These are phyloP conservation scores for Rhagoletis zephyria DNA, from an alignment of 1,140 invertebrate species.

Conservation along the genomic window DNA sequence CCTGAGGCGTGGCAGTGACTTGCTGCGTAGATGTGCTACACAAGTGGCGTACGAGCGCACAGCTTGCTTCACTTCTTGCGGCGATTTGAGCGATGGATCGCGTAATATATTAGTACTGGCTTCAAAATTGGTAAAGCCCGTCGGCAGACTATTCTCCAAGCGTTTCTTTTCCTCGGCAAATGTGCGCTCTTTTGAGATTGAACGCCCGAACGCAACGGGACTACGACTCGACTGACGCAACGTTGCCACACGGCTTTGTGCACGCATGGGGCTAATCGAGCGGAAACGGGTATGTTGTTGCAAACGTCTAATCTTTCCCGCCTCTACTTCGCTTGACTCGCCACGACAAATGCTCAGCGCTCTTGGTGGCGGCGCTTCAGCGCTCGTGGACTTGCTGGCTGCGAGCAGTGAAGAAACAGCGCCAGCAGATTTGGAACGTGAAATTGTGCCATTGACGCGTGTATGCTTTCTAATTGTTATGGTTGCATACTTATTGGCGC, in stretches of 20 bases:
- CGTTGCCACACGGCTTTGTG: slow-evolving; percentile 59
- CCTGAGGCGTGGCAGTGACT: slow-evolving; percentile 63
- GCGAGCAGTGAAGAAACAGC: slow-evolving; percentile 66
- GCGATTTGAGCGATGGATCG: slow-evolving; percentile 76
- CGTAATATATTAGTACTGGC: slow-evolving; percentile 71
- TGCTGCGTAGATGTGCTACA: slow-evolving; percentile 64
- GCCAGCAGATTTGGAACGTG: slow-evolving; percentile 68
- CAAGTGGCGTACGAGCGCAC: slow-evolving; percentile 73
- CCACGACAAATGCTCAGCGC: slow-evolving; percentile 43
- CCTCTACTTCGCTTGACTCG: neutral
- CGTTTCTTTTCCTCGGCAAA: slow-evolving; percentile 73
- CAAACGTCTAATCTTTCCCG: slow-evolving; percentile 58
- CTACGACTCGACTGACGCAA: slow-evolving; percentile 69
- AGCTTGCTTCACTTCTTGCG: slow-evolving; percentile 77
- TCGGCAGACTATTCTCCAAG: slow-evolving; percentile 66
- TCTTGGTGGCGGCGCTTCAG: slow-evolving; percentile 61
- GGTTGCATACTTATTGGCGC: slow-evolving; percentile 60
- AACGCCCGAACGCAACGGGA: slow-evolving; percentile 71
- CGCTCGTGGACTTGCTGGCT: slow-evolving; percentile 60
- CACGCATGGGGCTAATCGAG: slow-evolving; percentile 64
- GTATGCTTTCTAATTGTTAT: slow-evolving; percentile 63
- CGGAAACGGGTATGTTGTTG: slow-evolving; percentile 64
- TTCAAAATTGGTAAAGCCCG: slow-evolving; percentile 66
- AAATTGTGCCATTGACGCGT: slow-evolving; percentile 62
- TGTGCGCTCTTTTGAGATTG: slow-evolving; percentile 72